A percentile compares a stretch with the other conserved stretches of the same genome.
Evolutionary conservation across 1,140 invertebrate species (phyloP).

Genomic region (Pararge aegeria): DNA sequence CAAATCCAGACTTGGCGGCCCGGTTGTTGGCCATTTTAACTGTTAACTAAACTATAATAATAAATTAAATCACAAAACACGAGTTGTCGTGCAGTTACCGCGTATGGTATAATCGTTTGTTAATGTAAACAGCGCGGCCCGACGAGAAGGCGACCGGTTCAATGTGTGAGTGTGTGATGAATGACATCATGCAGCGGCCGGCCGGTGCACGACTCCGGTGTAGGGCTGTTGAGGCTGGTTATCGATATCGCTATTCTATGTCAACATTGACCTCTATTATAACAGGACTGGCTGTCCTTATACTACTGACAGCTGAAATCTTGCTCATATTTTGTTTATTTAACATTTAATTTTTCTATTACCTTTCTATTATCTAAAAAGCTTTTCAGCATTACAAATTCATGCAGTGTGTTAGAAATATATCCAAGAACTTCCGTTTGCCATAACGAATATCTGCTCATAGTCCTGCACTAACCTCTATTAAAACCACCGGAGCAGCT

Average conservation of each 20-base stretch:
- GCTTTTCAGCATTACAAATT: too few relatives aligned
- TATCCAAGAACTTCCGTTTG: too few relatives aligned
- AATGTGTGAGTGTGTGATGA: slow-evolving; percentile 71
- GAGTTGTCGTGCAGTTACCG: slow-evolving; percentile 60
- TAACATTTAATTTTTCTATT: too few relatives aligned
- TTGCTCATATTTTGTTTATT: too few relatives aligned
- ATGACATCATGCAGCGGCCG: slow-evolving; percentile 70
- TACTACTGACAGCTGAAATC: too few relatives aligned
- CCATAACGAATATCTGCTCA: too few relatives aligned
- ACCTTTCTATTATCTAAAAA: too few relatives aligned
- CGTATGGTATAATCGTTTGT: slow-evolving; percentile 37
- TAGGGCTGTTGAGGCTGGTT: neutral
- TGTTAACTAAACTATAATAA: slow-evolving; percentile 66
- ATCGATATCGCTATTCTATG: neutral
- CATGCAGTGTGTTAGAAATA: too few relatives aligned
- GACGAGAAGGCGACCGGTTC: slow-evolving; percentile 41
- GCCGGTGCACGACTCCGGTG: slow-evolving; percentile 39
- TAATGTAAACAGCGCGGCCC: slow-evolving; percentile 71
- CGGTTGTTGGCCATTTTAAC: slow-evolving; percentile 90
- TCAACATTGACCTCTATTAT: neutral
- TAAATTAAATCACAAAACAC: slow-evolving; percentile 72
- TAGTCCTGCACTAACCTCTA: too few relatives aligned
- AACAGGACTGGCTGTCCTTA: too few relatives aligned
- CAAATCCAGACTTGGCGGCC: slow-evolving; percentile 96
- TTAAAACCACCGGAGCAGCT: too few relatives aligned